Conservation (phyloP, 2,797 vertebrate genomes). For the Melanotaenia maccullochi region DNA sequence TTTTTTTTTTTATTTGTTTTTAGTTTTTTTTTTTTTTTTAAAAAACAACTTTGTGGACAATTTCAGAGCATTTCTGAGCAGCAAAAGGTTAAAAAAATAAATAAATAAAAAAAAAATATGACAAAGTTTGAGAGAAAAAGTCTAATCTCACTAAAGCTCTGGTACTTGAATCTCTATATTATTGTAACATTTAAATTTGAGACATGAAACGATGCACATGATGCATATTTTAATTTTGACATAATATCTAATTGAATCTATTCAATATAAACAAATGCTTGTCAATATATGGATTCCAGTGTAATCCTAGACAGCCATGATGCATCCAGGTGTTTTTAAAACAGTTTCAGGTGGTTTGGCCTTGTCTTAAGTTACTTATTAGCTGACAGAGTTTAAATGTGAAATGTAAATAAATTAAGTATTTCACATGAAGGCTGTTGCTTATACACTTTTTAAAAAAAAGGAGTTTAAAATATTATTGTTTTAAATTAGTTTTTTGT, state of each 20-base stretch:
- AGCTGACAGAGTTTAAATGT: slow-evolving; percentile 5
- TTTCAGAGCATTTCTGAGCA: neutral
- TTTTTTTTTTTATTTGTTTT: too few species aligned
- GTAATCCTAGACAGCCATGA: neutral
- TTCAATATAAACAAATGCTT: neutral
- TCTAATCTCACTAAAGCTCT: neutral
- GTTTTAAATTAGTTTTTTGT: neutral
- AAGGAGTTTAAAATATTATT: too few species aligned
- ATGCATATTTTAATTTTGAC: neutral
- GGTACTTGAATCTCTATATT: neutral
- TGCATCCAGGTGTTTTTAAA: neutral
- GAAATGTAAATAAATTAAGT: slow-evolving; percentile 16
- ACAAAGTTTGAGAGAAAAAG: neutral
- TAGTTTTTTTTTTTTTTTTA: too few species aligned
- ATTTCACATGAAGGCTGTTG: neutral
- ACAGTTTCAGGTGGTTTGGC: neutral
- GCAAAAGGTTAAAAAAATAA: neutral
- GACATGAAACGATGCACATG: neutral
- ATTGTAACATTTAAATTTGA: neutral
- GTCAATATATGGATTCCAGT: neutral
- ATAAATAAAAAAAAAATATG: neutral
- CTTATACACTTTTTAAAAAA: too few species aligned
- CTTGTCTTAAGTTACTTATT: neutral
- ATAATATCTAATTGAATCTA: neutral
- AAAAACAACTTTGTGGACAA: neutral